These are phyloP conservation scores for Microctonus aethiopoides DNA, from an alignment of 2,888 invertebrate genomes.

Conservation along the genomic window DNA sequence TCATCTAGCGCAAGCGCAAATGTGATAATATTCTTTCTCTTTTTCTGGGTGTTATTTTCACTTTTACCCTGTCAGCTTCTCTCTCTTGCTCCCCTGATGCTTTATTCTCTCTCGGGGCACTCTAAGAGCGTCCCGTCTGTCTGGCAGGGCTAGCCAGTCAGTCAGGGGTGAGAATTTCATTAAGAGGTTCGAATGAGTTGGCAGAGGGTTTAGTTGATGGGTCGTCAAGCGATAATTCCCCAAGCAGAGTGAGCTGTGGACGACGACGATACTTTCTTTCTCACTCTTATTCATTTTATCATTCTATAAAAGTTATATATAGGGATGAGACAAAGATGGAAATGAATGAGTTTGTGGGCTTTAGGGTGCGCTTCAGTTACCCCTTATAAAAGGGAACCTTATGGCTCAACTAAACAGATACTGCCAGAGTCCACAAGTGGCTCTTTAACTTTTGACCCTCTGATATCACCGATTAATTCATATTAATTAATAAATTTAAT, in stretches of 20 bases:
- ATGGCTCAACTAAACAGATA: slow-evolving; percentile 67
- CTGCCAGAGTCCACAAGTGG: slow-evolving; percentile 67
- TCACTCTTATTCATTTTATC: background rate
- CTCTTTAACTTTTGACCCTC: slow-evolving; percentile 68
- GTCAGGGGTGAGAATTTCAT: slow-evolving; percentile 68
- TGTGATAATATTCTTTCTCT: slow-evolving; percentile 32
- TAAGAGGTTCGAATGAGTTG: slow-evolving; percentile 68
- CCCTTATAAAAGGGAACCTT: slow-evolving; percentile 66
- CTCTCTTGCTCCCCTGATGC: slow-evolving; percentile 33
- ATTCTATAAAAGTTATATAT: slow-evolving; percentile 17
- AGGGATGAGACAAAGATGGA: slow-evolving; percentile 44
- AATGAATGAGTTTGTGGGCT: slow-evolving; percentile 49
- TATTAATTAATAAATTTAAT: slow-evolving; percentile 28
- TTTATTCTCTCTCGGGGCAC: slow-evolving; percentile 52
- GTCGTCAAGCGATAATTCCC: slow-evolving; percentile 68
- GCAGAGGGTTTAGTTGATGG: slow-evolving; percentile 67
- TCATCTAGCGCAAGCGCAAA: slow-evolving; percentile 18
- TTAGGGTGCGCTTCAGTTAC: slow-evolving; percentile 52
- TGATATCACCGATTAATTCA: slow-evolving; percentile 64
- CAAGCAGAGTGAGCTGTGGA: slow-evolving; percentile 46
- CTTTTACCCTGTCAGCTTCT: no score
- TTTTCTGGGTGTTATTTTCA: slow-evolving; percentile 42
- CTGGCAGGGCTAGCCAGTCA: slow-evolving; percentile 61
- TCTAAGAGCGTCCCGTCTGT: slow-evolving; percentile 57
- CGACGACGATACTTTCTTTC: slow-evolving; percentile 4